Percentiles rank a stretch among this genome's conserved stretches.
These are phyloP conservation scores for Myrmecobius fasciatus DNA, from an alignment of 2,113 vertebrate genomes.

Conservation along the genomic window DNA sequence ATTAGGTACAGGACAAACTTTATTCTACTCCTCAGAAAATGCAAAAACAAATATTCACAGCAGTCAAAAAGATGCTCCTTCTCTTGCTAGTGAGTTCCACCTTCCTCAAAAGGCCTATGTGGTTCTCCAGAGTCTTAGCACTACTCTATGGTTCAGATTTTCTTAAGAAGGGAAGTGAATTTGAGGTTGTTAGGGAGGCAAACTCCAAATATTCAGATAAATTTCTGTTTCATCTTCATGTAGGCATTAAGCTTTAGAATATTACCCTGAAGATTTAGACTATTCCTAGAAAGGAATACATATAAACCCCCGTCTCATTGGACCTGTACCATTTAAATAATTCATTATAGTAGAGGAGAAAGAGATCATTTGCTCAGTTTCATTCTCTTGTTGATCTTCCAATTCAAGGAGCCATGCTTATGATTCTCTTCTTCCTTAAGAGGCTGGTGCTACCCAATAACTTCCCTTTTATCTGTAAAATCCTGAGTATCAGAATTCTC, in stretches of 20 bases:
- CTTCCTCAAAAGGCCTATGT: not conserved
- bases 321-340: not conserved
- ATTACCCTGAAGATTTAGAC: not conserved
- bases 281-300: not conserved
- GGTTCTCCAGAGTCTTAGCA: not conserved
- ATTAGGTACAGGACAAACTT: not conserved
- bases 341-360: not conserved
- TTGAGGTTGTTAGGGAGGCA: not conserved
- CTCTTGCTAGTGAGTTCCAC: not conserved
- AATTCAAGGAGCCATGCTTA: not conserved
- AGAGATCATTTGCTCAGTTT: not conserved
- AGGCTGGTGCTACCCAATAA: not conserved
- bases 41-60: not conserved
- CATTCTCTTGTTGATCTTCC: not conserved
- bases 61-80: not conserved
- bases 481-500: not conserved
- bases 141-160: not conserved
- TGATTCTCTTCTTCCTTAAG: not conserved
- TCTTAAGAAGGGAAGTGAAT: not conserved
- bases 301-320: not conserved
- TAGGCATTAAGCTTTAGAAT: not conserved
- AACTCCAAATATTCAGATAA: not conserved
- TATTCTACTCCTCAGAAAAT: not conserved
- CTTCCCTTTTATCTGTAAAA: not conserved
- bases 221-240: not conserved